Base-by-base conservation (phyloP, 2,113 vertebrate species). In the Sprattus sprattus region DNA sequence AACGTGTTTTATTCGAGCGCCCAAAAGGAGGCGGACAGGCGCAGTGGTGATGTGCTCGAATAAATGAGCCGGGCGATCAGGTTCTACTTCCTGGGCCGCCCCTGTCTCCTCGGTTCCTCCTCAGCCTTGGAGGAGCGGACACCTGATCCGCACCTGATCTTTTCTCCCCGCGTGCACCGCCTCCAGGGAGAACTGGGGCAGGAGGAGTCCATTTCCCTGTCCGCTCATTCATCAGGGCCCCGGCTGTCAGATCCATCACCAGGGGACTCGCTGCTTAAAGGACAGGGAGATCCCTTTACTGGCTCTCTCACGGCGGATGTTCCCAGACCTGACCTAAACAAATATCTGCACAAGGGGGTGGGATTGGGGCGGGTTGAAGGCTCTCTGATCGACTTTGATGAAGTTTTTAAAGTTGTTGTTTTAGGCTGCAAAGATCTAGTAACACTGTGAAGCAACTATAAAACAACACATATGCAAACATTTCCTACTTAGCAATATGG, bases 101-200 rank as follows among this genome's bases (percentile, higher is more conserved):
- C 22, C 60, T n/a, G 60, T n/a, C 60, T 64, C 60, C 60, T n/a
- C 22, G 22, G 60, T 64, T 64, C 60, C 60, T 64, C 92, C 87
- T 85, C 91, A 90, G 91, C 88, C 83, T 91, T 54, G 60, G 39
- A 81, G 32, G 39, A 60, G 22, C 39, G 44, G 71, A 78, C 57
- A 87, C 75, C 44, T 75, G 39, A 81, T 67, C 78, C 54, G 60
- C 60, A 18, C n/a, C 75, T 46, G 39, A 6, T 45, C 64, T 28
- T 84, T 82, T 64, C 18, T 67, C 39, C 78, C 45, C 10, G 60
- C 60, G n/a, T 22, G 13, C 15, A 13, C 28, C 46, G 45, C 39
- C 75, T n/a, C 80, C 32, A 1, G 50, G 45, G 46, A 60, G 46
- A 46, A 50, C 4, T 25, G 60, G 67, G 32, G 18, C 28, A 28